Evolutionary conservation across 2,113 vertebrate species (phyloP), one percentile per base, ranked within the genome.

Genomic region (Apteryx mantelli): DNA sequence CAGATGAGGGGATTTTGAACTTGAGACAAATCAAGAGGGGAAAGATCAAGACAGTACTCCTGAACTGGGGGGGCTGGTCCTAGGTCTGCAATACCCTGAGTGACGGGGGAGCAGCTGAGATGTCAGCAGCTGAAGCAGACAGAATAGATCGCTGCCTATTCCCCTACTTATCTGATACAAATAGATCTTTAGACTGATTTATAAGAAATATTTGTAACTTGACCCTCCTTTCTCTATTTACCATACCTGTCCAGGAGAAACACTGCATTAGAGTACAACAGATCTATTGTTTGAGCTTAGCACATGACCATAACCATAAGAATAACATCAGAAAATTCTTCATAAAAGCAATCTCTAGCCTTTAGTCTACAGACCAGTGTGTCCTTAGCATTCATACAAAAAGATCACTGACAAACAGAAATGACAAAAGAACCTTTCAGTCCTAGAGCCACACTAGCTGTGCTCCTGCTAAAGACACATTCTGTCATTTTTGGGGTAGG

Each of bases 1-100:
- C 74, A 89, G 44, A 68, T 85, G 75, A 79, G n/a, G 56, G 85
- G 66, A 87, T 89, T 85, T 88, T 85, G 63, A 95, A 85, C 17
- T 82, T 53, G 53, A 96, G 61, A 69, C 20, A n/a, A 89, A 44
- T 65, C 53, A 82, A 44, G 56, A 89, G 21, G 6, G 11, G n/a
- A 79, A 28, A 87, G 63, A 89, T 69, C 61, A 94, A 79, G 82
- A 64, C 6, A 12, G 24, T 6, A 63, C 2, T 92, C 19, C 74
- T 94, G 65, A 87, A 75, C 2, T 2, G 3, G 17, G 52, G 12
- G 4, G 3, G 3, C 26, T 56, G 5, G 15, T 89, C 20, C n/a
- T n/a, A 19, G 13, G 44, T 71, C 32, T 84, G 65, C 21, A 71
- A 25, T 2, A 71, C 34, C 30, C 17, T 60, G 65, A 84, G 26